A percentile compares a stretch with the other conserved stretches of the same genome.
Evolutionary conservation across 2,113 vertebrate species (phyloP).

Genomic region (Grammomys dolichurus): DNA sequence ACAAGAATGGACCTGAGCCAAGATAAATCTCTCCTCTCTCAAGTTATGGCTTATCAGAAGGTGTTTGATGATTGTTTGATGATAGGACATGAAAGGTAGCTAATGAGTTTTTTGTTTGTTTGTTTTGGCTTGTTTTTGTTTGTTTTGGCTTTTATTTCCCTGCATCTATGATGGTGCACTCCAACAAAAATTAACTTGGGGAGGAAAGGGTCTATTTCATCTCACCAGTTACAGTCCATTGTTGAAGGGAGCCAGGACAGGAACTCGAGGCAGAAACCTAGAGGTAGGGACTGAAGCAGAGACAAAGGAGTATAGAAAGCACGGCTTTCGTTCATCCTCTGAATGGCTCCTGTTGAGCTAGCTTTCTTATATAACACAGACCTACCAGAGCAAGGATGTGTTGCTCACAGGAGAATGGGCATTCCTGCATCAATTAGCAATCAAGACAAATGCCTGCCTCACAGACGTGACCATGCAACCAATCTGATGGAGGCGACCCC

Average conservation of each 20-base stretch:
- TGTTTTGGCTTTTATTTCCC: no score
- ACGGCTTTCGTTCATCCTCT: not conserved
- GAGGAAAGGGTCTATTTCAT: not conserved
- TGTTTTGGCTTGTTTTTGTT: no score
- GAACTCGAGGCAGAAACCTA: not conserved
- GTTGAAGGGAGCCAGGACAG: not conserved
- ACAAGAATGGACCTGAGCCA: not conserved
- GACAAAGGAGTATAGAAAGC: not conserved
- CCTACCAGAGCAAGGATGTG: not conserved
- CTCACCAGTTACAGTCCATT: not conserved
- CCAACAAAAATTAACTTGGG: not conserved
- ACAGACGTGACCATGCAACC: not conserved
- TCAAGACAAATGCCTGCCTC: not conserved
- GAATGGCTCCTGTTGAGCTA: not conserved
- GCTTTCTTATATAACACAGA: not conserved
- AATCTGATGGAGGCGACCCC: not conserved
- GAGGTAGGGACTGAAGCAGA: not conserved
- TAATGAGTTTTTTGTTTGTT: no score
- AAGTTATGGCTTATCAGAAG: not conserved
- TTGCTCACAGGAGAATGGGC: not conserved
- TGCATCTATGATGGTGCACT: not conserved
- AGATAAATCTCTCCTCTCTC: not conserved
- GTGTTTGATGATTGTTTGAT: no score
- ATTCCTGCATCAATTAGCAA: not conserved
- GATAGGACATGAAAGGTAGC: not conserved